These are phyloP conservation scores for Lepus americanus DNA, from an alignment of 2,113 vertebrate genomes.

Conservation along the genomic window DNA sequence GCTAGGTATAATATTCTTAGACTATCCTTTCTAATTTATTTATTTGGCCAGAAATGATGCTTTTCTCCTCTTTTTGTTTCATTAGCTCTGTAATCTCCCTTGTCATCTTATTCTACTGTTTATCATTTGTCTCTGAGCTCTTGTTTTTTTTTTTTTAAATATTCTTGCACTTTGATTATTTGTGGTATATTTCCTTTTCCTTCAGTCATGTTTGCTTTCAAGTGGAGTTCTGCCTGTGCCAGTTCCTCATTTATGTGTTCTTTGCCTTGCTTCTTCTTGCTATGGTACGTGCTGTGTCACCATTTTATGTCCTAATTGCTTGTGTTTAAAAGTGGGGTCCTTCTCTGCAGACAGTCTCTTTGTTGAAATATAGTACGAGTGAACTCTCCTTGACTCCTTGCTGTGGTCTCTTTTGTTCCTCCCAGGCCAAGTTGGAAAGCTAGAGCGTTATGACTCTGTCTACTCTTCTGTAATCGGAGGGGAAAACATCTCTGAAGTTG, in stretches of 20 bases:
- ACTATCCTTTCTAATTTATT: not conserved
- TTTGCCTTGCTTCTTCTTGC: not conserved
- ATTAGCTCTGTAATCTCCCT: not conserved
- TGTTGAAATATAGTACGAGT: not conserved
- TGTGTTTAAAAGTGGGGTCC: not conserved
- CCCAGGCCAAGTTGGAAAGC: not conserved
- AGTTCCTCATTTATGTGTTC: not conserved
- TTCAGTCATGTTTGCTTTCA: not conserved
- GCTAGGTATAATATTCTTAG: not conserved
- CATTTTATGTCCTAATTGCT: constrained; percentile 6
- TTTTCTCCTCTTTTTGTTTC: not conserved
- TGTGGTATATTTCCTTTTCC: not conserved
- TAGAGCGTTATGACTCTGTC: not conserved
- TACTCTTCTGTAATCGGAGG: constrained; percentile 4
- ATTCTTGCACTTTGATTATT: not conserved
- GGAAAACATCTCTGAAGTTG: constrained; percentile 4
- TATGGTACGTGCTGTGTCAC: not conserved
- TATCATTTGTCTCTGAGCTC: constrained; percentile 13
- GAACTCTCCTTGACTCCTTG: not conserved
- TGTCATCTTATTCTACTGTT: not conserved
- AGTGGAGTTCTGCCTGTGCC: not conserved
- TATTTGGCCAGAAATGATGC: not conserved
- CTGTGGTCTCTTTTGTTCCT: not conserved
- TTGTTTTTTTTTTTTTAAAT: not conserved
- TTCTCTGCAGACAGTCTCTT: not conserved